These are phyloP conservation scores for Brassicogethes aeneus DNA, from an alignment of 2,888 invertebrate species.

Conservation along the genomic window DNA sequence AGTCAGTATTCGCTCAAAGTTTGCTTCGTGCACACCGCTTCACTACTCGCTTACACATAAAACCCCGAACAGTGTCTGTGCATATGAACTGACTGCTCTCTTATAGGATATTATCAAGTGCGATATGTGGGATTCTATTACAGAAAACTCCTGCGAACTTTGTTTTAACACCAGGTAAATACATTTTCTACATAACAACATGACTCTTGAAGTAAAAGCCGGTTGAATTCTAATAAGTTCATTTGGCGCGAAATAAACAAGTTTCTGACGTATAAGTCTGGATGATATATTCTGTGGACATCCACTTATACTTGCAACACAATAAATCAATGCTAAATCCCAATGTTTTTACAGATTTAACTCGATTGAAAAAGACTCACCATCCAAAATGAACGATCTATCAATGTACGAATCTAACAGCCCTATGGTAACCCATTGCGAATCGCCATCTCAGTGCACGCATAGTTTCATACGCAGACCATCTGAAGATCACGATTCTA, in stretches of 20 bases:
- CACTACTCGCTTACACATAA: too few relatives aligned
- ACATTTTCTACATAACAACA: too few relatives aligned
- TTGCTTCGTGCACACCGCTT: too few relatives aligned
- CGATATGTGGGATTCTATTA: conserved; percentile 35
- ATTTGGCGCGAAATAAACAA: background rate
- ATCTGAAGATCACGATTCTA: conserved; percentile 47
- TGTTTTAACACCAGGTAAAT: conserved; percentile 42
- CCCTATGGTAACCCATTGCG: conserved; percentile 23
- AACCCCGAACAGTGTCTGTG: too few relatives aligned
- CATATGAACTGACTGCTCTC: background rate
- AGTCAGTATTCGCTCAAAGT: too few relatives aligned
- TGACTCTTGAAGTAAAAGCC: too few relatives aligned
- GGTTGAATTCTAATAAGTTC: too few relatives aligned
- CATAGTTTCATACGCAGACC: conserved; percentile 33
- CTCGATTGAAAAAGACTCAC: too few relatives aligned
- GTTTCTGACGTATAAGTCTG: conserved; percentile 4
- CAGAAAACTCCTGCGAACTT: conserved; percentile 35
- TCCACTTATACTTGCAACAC: conserved; percentile 1
- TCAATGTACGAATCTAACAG: conserved; percentile 33
- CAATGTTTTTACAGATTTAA: conserved; percentile 9
- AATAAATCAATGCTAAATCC: conserved; percentile 11
- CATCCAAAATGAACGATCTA: conserved; percentile 31
- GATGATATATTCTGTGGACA: conserved; percentile 13
- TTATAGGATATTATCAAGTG: background rate
- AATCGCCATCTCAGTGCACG: conserved; percentile 26